Evolutionary conservation across 1,140 invertebrate species (phyloP).

Genomic region (Drosophila melanica): DNA sequence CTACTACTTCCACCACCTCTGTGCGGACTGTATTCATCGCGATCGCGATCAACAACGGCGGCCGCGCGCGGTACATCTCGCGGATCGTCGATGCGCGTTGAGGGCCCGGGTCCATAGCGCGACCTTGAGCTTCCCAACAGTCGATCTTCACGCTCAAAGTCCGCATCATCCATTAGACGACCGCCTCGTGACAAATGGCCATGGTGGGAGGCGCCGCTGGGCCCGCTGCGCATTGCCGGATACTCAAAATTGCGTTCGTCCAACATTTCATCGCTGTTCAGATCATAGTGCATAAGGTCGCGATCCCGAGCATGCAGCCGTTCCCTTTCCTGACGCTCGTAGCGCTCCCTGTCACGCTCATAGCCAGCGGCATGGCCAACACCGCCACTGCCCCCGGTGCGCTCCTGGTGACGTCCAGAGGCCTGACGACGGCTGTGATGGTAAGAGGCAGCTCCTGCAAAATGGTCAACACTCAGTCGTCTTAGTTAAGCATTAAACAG

Average conservation of each 20-base stretch:
- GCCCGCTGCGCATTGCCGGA: slow-evolving; percentile 73
- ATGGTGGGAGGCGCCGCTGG: slow-evolving; percentile 75
- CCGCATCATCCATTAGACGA: slow-evolving; percentile 72
- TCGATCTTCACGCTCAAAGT: slow-evolving; percentile 76
- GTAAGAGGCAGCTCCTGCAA: slow-evolving; percentile 79
- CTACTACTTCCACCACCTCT: slow-evolving; percentile 84
- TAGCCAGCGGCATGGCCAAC: slow-evolving; percentile 37
- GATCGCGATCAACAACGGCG: slow-evolving; percentile 78
- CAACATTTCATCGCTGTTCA: slow-evolving; percentile 81
- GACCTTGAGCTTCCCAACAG: slow-evolving; percentile 59
- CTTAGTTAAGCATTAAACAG: background rate
- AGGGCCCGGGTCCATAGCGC: slow-evolving; percentile 70
- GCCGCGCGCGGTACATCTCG: slow-evolving; percentile 59
- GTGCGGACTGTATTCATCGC: slow-evolving; percentile 84
- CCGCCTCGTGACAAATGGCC: slow-evolving; percentile 72
- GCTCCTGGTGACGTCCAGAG: slow-evolving; percentile 70
- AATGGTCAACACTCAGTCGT: slow-evolving; percentile 44
- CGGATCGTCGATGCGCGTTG: slow-evolving; percentile 69
- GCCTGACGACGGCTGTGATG: slow-evolving; percentile 78
- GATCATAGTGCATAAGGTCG: slow-evolving; percentile 82
- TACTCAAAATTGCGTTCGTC: slow-evolving; percentile 81
- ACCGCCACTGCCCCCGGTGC: slow-evolving; percentile 55
- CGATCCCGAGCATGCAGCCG: slow-evolving; percentile 78
- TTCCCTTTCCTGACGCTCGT: slow-evolving; percentile 64
- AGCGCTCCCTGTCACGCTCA: slow-evolving; percentile 65